Percentiles rank a stretch among this genome's conserved stretches.
phyloP scores from a whole-genome alignment of 2,888 invertebrate species.

The Pediacus dermestoides region DNA sequence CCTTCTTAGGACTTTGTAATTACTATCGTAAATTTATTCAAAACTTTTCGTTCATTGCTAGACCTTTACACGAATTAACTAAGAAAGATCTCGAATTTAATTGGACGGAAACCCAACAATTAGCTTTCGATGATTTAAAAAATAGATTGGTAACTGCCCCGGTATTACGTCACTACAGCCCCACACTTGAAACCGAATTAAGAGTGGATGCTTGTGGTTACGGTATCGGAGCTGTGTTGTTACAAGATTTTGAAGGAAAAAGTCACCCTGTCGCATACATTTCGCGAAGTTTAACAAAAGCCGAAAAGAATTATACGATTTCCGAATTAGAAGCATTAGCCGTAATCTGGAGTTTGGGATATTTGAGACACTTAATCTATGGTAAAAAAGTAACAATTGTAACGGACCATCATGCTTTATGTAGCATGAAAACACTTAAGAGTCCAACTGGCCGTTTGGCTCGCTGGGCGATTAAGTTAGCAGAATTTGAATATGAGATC shows the following conservation, averaged over 20 bases:
- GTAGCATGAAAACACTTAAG: constrained; percentile 15
- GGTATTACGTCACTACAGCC: constrained; percentile 10
- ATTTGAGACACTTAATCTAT: constrained; percentile 21
- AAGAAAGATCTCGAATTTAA: constrained; percentile 13
- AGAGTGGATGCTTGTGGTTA: constrained; percentile 13
- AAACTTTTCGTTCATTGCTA: constrained; percentile 16
- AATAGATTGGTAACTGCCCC: constrained; percentile 13
- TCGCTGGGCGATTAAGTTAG: constrained; percentile 5
- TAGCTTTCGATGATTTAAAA: constrained; percentile 14
- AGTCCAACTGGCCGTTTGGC: constrained; percentile 13
- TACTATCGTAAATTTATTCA: constrained; percentile 17
- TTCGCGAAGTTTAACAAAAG: constrained; percentile 30
- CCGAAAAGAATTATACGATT: constrained; percentile 38
- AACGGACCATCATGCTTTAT: constrained; percentile 18
- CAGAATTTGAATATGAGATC: constrained; percentile 14
- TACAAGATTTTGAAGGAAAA: constrained; percentile 18
- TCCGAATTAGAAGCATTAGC: constrained; percentile 43
- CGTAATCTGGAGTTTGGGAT: constrained; percentile 34
- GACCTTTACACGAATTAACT: constrained; percentile 15
- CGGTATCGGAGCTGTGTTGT: constrained; percentile 15
- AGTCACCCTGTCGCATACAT: constrained; percentile 37
- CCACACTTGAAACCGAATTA: constrained; percentile 14
- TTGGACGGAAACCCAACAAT: constrained; percentile 6
- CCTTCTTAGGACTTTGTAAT: constrained; percentile 14
- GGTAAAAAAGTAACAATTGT: constrained; percentile 19